Base-by-base conservation (phyloP, 1,140 invertebrate genomes). In the Aplysia californica region DNA sequence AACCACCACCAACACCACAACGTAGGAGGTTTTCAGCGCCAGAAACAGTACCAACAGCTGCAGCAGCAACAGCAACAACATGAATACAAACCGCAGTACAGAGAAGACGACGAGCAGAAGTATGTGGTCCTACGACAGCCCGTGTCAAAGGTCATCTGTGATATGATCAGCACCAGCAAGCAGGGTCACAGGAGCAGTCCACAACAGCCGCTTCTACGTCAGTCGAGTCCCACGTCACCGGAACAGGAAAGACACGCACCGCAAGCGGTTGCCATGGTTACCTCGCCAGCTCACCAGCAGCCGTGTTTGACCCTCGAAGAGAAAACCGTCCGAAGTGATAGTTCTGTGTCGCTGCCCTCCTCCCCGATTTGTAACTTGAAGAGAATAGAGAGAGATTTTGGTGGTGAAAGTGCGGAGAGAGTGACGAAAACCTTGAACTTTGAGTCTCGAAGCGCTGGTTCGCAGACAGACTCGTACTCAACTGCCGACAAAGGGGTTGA, bases 111-210 rank as follows among this genome's bases (percentile, higher is more conserved):
- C 44, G 44, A n/a, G 10, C 44, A 50, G 44, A n/a, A n/a, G n/a
- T n/a, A n/a, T n/a, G n/a, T n/a, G n/a, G n/a, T n/a, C n/a, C n/a
- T n/a, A n/a, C 10, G 29, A n/a, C 58, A 75, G 18, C 72, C 72
- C 1, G 39, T 75, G 3, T 75, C 72, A 18, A 64, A 75, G n/a
- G 61, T 75, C 3, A 75, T 75, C n/a, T 75, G 59, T 23, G 59
- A 75, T 6, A 75, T 75, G 72, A 68, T 74, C 35, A 55, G 33
- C 50, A n/a, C 29, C 6, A 66, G 70, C 18, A 58, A 75, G 35
- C 21, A 68, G 39, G 36, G 0, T 55, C 29, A n/a, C 71, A 59
- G 26, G 29, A 75, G 44, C 39, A 55, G n/a, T 20, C 41, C 31
- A 23, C 75, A 70, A 23, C 67, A 69, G 29, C 50, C 50, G 33